Evolutionary conservation across 2,113 vertebrate species (phyloP), one percentile per base, ranked within the genome.

Genomic region (Pantherophis guttatus): DNA sequence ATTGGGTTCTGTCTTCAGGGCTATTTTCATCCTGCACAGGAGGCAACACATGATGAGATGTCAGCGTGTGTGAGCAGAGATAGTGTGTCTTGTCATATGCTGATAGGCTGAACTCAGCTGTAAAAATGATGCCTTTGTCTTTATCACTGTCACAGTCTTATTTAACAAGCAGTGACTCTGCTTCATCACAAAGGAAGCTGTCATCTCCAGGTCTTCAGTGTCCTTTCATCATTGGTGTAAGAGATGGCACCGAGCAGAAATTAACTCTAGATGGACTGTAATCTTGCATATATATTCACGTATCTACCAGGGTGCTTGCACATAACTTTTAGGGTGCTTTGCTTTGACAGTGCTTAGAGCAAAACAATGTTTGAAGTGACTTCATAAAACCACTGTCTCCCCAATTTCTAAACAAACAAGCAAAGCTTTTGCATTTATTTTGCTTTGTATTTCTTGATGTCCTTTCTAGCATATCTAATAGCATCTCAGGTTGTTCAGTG

Each of bases 41-140:
- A 97, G 97, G 97, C 97, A 98, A 97, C 95, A 96, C 97, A 97
- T 98, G 98, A 97, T 97, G 97, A 97, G 97, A 97, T 98, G 98
- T 98, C 98, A 97, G 97, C 97, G 87, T 97, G 97, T 97, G 97
- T 96, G 97, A 97, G 96, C 96, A 96, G 96, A 97, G 98, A 99
- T 98, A 99, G 98, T 97, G 96, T 97, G 95, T 96, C 96, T 97
- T 98, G 97, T 98, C 98, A 98, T 96, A 97, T 96, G 95, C 95
- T 96, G 98, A 99, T 98, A 98, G 97, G 96, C 96, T 97, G 94
- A 97, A 96, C 96, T 98, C 96, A 97, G 95, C 96, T 97, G 93
- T 94, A 96, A 97, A 92, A 93, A 96, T 91, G 95, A 97, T 95
- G 96, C 96, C 97, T 96, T 97, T 97, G 97, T 98, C 97, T 97